These are phyloP conservation scores for Aspidiotus destructor DNA, from an alignment of 2,888 invertebrate genomes.

Conservation along the genomic window DNA sequence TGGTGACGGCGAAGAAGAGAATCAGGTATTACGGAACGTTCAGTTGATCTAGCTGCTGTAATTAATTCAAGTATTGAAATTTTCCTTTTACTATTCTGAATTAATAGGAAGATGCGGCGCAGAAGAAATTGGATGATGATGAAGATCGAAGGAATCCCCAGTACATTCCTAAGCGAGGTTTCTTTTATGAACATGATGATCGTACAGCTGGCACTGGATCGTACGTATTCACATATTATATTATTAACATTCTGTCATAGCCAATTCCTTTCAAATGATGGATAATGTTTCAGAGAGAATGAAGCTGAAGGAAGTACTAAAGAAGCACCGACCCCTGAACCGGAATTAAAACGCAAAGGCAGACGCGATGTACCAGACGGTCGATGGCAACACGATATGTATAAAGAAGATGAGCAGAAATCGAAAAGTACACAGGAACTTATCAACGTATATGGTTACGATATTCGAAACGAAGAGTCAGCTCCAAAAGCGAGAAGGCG, in stretches of 20 bases:
- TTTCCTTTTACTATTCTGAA: no score
- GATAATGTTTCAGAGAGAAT: constrained; percentile 12
- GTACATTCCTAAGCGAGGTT: constrained; percentile 90
- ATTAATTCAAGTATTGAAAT: not conserved
- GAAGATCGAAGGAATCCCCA: constrained; percentile 94
- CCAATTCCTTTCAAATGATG: constrained; percentile 3
- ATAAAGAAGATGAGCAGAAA: constrained; percentile 66
- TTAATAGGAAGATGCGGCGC: constrained; percentile 19
- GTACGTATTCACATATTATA: constrained; percentile 12
- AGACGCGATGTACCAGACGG: constrained; percentile 46
- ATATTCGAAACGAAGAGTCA: constrained; percentile 85
- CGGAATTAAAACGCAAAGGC: constrained; percentile 15
- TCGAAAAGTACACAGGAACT: constrained; percentile 80
- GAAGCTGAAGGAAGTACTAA: constrained; percentile 10
- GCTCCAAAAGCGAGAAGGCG: constrained; percentile 79
- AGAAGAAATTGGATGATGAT: constrained; percentile 54
- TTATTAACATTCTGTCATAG: constrained; percentile 3
- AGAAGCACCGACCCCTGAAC: constrained; percentile 26
- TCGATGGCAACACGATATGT: constrained; percentile 82
- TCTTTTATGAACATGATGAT: constrained; percentile 94
- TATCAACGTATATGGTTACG: constrained; percentile 80
- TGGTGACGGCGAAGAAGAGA: constrained; percentile 59
- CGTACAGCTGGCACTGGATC: constrained; percentile 56
- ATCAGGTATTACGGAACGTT: constrained; percentile 38
- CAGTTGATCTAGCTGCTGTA: not conserved